Percentiles rank a stretch among this genome's conserved stretches.
These are phyloP conservation scores for Odontocerum albicorne DNA, from an alignment of 2,888 invertebrate genomes.

Conservation along the genomic window DNA sequence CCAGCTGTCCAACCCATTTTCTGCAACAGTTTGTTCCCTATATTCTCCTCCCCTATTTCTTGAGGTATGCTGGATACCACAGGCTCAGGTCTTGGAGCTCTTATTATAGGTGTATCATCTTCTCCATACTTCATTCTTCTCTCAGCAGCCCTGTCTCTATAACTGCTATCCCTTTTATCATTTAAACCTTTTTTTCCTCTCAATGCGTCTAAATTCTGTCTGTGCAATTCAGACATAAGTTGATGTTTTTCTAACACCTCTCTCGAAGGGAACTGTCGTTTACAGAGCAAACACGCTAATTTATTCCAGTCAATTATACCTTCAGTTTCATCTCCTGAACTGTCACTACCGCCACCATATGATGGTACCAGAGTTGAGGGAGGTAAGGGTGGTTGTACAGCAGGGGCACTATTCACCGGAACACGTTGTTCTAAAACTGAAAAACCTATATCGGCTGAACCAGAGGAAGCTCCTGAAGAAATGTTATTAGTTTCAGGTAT, in stretches of 20 bases:
- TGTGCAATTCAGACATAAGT: conserved; percentile 92
- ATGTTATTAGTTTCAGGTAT: conserved; percentile 54
- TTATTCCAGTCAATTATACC: conserved; percentile 86
- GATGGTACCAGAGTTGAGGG: conserved; percentile 68
- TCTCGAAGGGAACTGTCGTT: conserved; percentile 87
- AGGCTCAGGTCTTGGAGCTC: conserved; percentile 45
- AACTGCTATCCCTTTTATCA: conserved; percentile 51
- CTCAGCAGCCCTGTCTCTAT: conserved; percentile 96
- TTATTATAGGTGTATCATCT: conserved; percentile 70
- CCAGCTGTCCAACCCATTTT: conserved; percentile 99
- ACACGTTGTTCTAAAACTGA: conserved; percentile 71
- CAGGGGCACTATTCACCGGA: conserved; percentile 43
- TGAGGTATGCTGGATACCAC: conserved; percentile 51
- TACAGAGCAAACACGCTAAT: conserved; percentile 91
- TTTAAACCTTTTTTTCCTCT: conserved; percentile 49
- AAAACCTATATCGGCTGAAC: conserved; percentile 91
- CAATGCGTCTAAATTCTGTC: conserved; percentile 71
- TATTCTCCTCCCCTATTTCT: conserved; percentile 78
- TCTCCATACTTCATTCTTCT: conserved; percentile 91
- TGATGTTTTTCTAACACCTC: conserved; percentile 91
- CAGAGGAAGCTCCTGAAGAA: conserved; percentile 53
- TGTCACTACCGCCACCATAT: conserved; percentile 75
- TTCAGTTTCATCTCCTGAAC: conserved; percentile 67
- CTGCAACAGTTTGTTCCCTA: conserved; percentile 92
- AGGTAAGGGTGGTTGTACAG: conserved; percentile 44